Percentiles rank a stretch among this genome's conserved stretches.
Conservation (phyloP, 2,888 invertebrate genomes). For the Venusia cambrica region DNA sequence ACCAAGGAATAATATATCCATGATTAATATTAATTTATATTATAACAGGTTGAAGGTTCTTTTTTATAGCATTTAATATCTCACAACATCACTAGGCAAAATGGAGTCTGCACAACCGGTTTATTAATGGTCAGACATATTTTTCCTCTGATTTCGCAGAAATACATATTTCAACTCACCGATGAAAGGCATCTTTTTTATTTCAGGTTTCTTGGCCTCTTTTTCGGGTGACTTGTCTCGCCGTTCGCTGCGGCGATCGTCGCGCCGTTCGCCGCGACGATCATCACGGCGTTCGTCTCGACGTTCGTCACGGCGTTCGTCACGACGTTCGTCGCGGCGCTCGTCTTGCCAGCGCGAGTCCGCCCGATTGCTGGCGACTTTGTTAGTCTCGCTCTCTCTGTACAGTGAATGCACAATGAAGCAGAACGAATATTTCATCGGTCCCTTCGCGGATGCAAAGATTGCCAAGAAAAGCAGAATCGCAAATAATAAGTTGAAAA, state of each 20-base stretch:
- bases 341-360: conserved; percentile 15
- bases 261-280: conserved; percentile 10
- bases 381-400: conserved; percentile 20
- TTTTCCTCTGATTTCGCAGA: conserved; percentile 14
- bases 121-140: no score
- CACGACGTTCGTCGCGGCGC: conserved; percentile 16
- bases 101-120: no score
- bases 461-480: no score
- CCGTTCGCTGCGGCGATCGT: conserved; percentile 20
- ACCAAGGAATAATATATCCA: no score
- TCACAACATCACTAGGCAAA: no score
- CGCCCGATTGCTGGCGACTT: conserved; percentile 3
- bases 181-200: conserved; percentile 90
- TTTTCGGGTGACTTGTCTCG: conserved; percentile 20
- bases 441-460: no score
- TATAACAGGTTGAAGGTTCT: no score
- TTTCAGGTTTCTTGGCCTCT: conserved; percentile 64
- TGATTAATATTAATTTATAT: no score
- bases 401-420: neutral
- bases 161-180: conserved; percentile 76
- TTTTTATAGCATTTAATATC: no score
- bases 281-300: conserved; percentile 4
- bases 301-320: conserved; percentile 16
- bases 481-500: no score
- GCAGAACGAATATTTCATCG: no score